Evolutionary conservation across 2,888 invertebrate genomes (phyloP).

Genomic region (Amphipoea lucens): DNA sequence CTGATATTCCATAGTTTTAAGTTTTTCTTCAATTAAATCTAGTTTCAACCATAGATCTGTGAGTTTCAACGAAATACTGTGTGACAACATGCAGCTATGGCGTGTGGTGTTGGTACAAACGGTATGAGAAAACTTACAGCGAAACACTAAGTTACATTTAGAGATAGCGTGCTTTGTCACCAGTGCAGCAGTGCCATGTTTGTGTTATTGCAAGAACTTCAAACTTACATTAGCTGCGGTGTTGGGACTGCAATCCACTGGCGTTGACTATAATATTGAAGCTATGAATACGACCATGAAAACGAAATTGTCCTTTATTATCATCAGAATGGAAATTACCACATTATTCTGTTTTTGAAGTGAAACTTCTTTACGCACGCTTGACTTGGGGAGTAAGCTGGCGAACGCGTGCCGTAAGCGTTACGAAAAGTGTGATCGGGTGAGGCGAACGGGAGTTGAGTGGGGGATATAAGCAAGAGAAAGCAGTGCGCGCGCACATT

Average conservation of each 20-base stretch:
- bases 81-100: background rate
- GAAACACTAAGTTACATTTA: conserved; percentile 16
- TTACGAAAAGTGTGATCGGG: too few relatives aligned
- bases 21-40: background rate
- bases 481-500: too few relatives aligned
- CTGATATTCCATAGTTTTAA: too few relatives aligned
- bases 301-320: background rate
- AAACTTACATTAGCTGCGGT: conserved; percentile 51
- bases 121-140: conserved; percentile 9
- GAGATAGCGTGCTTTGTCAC: conserved; percentile 39
- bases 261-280: background rate
- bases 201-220: conserved; percentile 33
- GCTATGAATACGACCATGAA: background rate
- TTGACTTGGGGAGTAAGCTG: too few relatives aligned
- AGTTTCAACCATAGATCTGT: background rate
- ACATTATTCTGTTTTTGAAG: too few relatives aligned
- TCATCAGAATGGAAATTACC: too few relatives aligned
- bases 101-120: background rate
- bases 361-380: too few relatives aligned
- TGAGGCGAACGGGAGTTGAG: too few relatives aligned
- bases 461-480: too few relatives aligned
- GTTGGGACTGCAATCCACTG: background rate
- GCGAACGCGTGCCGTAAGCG: too few relatives aligned
- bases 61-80: background rate
- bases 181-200: conserved; percentile 26